These are phyloP conservation scores for Pherbina coryleti DNA, from an alignment of 2,888 invertebrate species.

Conservation along the genomic window DNA sequence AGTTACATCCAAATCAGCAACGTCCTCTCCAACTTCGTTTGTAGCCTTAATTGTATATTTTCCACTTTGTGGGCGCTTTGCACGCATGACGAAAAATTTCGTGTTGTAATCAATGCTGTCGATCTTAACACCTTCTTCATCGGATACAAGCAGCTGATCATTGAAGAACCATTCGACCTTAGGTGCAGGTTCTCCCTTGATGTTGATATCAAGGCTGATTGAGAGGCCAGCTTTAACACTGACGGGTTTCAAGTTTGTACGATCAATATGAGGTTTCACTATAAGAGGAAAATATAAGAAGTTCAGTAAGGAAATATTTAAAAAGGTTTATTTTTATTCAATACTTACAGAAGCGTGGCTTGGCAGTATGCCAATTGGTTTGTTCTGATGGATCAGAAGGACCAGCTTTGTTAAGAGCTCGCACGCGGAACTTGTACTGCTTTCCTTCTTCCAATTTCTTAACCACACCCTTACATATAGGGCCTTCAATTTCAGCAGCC, in stretches of 20 bases:
- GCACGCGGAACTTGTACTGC: slow-evolving; percentile 93
- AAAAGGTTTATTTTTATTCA: not conserved
- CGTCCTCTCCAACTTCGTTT: slow-evolving; percentile 94
- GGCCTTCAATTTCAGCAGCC: slow-evolving; percentile 86
- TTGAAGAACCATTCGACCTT: slow-evolving; percentile 90
- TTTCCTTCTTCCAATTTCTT: slow-evolving; percentile 92
- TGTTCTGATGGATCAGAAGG: slow-evolving; percentile 92
- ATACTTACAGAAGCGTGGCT: slow-evolving; percentile 86
- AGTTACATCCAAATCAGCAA: slow-evolving; percentile 90
- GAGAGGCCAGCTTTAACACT: slow-evolving; percentile 90
- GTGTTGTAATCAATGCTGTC: slow-evolving; percentile 91
- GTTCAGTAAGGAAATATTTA: not conserved
- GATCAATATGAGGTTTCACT: slow-evolving; percentile 96
- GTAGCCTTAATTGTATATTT: slow-evolving; percentile 90
- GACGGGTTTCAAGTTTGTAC: slow-evolving; percentile 87
- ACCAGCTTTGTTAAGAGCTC: slow-evolving; percentile 97
- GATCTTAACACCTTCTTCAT: slow-evolving; percentile 75
- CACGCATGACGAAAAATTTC: slow-evolving; percentile 87
- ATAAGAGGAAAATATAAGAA: slow-evolving; percentile 51
- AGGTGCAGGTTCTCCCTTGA: slow-evolving; percentile 94
- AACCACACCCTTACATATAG: slow-evolving; percentile 87
- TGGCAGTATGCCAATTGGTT: slow-evolving; percentile 92
- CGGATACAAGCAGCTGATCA: slow-evolving; percentile 76
- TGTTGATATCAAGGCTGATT: slow-evolving; percentile 87
- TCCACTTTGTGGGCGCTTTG: slow-evolving; percentile 85